Percentiles rank a stretch among this genome's conserved stretches.
These are phyloP conservation scores for Eupithecia vulgata DNA, from an alignment of 2,888 invertebrate genomes.

Conservation along the genomic window DNA sequence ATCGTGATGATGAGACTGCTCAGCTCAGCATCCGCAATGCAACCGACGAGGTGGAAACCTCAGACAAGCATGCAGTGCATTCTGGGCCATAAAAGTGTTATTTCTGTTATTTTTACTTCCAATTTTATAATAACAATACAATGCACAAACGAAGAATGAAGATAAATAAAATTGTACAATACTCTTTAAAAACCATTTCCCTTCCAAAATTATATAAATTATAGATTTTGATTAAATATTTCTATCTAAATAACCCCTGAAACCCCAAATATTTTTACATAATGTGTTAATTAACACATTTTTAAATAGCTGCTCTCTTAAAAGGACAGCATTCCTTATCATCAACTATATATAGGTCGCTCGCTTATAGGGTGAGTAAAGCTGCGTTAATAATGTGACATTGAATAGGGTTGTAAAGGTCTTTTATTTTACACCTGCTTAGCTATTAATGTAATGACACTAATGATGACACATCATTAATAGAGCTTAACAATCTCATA, in stretches of 20 bases:
- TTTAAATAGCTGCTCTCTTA: neutral
- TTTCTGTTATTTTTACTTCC: neutral
- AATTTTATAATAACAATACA: neutral
- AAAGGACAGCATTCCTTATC: neutral
- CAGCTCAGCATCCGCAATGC: too few species aligned
- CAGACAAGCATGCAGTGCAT: neutral
- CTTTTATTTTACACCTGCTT: slow-evolving; percentile 10
- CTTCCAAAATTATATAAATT: too few species aligned
- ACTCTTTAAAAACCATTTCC: too few species aligned
- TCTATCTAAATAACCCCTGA: neutral
- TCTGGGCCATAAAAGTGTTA: neutral
- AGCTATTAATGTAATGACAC: too few species aligned
- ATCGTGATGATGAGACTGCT: neutral
- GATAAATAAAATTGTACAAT: too few species aligned
- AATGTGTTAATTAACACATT: neutral
- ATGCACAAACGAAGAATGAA: too few species aligned
- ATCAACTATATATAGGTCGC: slow-evolving; percentile 37
- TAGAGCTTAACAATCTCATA: neutral
- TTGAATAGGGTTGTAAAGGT: slow-evolving; percentile 48
- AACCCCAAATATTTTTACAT: neutral
- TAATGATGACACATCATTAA: neutral
- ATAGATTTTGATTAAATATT: too few species aligned
- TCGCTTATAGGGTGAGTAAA: slow-evolving; percentile 46
- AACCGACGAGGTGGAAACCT: too few species aligned
- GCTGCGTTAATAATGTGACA: slow-evolving; percentile 44